phyloP scores from a whole-genome alignment of 37 sponge, comb jelly and placozoan genomes.

The Chondrosia reniformis region DNA sequence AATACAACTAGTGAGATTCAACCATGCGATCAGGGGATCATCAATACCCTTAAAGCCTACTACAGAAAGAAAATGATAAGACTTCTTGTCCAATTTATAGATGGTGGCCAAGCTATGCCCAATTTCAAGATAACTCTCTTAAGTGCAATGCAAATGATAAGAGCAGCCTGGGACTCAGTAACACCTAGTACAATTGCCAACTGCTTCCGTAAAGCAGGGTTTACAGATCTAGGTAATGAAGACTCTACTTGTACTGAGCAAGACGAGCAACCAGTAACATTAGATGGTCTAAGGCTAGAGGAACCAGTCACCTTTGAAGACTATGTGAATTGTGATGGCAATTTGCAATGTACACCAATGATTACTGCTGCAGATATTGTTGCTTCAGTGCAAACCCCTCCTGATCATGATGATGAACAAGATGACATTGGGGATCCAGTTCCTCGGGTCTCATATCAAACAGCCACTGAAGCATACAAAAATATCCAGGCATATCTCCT shows the following conservation, averaged over 20 bases:
- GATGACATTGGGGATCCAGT: background rate
- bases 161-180: background rate
- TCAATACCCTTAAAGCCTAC: background rate
- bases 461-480: background rate
- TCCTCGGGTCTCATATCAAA: background rate
- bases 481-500: too few relatives aligned
- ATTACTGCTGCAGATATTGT: background rate
- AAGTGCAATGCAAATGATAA: background rate
- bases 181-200: conserved; percentile 6
- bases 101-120: background rate
- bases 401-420: background rate
- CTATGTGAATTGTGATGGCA: background rate
- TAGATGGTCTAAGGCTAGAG: background rate
- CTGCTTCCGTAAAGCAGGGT: conserved; percentile 29
- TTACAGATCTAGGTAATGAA: background rate
- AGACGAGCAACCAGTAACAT: background rate
- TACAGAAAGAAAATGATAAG: conserved; percentile 12
- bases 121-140: conserved; percentile 6
- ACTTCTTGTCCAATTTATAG: background rate
- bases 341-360: background rate
- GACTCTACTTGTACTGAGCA: background rate
- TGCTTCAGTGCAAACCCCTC: background rate
- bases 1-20: conserved; percentile 17
- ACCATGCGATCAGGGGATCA: too few relatives aligned
- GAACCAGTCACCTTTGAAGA: background rate